phyloP scores from a whole-genome alignment of 2,888 invertebrate species.

The Fissipunctia ypsillon region DNA sequence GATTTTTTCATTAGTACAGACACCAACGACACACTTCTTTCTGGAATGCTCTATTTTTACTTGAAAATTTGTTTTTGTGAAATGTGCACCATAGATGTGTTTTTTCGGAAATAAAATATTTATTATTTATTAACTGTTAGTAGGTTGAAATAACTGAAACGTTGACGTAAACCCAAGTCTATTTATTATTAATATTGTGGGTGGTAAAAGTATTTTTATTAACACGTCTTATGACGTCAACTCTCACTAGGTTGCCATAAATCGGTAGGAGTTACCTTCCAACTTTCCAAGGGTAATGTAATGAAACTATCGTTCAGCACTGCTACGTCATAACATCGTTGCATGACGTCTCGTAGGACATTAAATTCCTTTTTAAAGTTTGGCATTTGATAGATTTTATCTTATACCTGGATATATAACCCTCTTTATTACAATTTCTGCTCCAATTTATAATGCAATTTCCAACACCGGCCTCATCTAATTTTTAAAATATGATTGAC shows the following conservation, averaged over 20 bases:
- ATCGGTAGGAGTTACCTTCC: slow-evolving; percentile 56
- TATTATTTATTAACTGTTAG: no score
- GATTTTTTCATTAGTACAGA: no score
- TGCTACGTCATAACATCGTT: slow-evolving; percentile 13
- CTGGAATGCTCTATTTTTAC: no score
- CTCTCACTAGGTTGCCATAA: slow-evolving; percentile 79
- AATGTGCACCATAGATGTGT: no score
- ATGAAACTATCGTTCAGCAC: not conserved
- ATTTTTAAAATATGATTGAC: no score
- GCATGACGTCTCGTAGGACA: slow-evolving; percentile 7
- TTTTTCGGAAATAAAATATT: no score
- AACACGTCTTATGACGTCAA: slow-evolving; percentile 81
- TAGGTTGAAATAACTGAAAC: slow-evolving; percentile 5
- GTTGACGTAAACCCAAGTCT: slow-evolving; percentile 13
- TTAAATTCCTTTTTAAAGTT: not conserved
- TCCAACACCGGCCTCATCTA: no score
- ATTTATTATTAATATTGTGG: not conserved
- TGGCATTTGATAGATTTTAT: not conserved
- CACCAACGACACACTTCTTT: no score
- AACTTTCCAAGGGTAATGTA: slow-evolving; percentile 30
- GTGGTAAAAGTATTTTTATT: slow-evolving; percentile 50
- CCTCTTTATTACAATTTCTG: not conserved
- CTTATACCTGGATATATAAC: not conserved
- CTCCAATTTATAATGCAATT: not conserved
- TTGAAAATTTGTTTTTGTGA: no score